phyloP scores from a whole-genome alignment of 1,140 invertebrate species.

The Dreissena rostriformis region DNA sequence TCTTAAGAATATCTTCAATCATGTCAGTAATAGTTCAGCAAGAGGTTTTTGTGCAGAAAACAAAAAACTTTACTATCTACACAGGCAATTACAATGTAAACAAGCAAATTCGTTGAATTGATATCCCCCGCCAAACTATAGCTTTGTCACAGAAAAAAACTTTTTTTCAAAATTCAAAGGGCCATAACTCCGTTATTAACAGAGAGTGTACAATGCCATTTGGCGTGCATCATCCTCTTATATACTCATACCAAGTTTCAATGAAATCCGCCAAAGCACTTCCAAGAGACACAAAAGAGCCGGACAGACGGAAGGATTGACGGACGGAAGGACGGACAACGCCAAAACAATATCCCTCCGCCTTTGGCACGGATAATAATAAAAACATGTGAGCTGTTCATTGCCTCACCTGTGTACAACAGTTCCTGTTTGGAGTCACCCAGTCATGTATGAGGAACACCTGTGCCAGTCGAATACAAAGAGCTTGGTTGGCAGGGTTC shows the following conservation, averaged over 20 bases:
- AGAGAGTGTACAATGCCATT: no score
- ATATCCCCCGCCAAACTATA: no score
- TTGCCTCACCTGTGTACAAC: slow-evolving; percentile 66
- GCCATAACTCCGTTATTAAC: no score
- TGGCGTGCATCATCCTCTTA: no score
- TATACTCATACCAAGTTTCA: neutral
- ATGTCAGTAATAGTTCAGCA: no score
- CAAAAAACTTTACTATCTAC: no score
- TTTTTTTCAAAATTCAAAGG: no score
- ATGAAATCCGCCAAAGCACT: neutral
- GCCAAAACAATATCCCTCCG: neutral
- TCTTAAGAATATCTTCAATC: no score
- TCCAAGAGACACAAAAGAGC: neutral
- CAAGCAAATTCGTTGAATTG: no score
- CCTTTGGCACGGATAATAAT: neutral
- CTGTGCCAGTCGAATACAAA: slow-evolving; percentile 71
- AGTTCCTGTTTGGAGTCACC: slow-evolving; percentile 62
- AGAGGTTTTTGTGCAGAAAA: no score
- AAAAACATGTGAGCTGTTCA: neutral
- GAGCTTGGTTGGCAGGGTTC: slow-evolving; percentile 49
- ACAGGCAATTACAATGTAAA: no score
- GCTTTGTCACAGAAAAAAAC: no score
- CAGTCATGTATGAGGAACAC: slow-evolving; percentile 74
- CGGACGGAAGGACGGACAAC: neutral
- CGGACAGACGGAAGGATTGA: neutral